Conservation (phyloP, 2,797 vertebrate genomes). For the Rhodeus uyekii region DNA sequence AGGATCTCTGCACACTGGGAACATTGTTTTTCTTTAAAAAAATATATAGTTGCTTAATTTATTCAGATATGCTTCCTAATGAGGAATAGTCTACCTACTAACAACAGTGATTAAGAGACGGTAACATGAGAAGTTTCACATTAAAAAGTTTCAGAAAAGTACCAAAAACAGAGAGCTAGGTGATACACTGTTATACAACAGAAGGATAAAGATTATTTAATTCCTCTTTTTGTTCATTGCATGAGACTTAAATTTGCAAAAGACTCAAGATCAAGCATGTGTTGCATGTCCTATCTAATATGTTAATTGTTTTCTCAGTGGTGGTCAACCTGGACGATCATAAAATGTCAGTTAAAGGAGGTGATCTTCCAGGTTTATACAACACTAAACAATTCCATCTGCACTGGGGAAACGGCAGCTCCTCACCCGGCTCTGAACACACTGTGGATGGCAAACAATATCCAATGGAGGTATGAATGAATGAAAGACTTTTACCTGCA, state of each 20-base stretch:
- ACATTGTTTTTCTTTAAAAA: neutral
- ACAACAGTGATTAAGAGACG: neutral
- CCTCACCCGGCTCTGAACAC: slow-evolving; percentile 47
- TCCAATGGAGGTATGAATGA: slow-evolving; percentile 42
- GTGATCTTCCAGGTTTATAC: slow-evolving; percentile 67
- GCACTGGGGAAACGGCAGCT: slow-evolving; percentile 71
- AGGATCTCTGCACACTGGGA: neutral
- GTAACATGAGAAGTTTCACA: neutral
- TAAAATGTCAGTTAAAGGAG: slow-evolving; percentile 62
- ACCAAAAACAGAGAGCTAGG: neutral
- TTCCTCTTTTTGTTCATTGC: neutral
- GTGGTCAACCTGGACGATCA: slow-evolving; percentile 57
- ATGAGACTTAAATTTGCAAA: neutral
- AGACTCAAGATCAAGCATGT: neutral
- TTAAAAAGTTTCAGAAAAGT: neutral
- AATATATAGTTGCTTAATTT: neutral
- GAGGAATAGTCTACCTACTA: neutral
- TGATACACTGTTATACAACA: neutral
- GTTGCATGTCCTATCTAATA: neutral
- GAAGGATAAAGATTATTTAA: neutral
- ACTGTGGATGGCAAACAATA: slow-evolving; percentile 46
- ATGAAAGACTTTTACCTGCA: no score
- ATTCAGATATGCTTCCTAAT: neutral
- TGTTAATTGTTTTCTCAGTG: slow-evolving; percentile 61
- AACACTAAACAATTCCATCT: slow-evolving; percentile 72